Evolutionary conservation across 2,888 invertebrate species (phyloP).

Genomic region (Pachydiplax longipennis): DNA sequence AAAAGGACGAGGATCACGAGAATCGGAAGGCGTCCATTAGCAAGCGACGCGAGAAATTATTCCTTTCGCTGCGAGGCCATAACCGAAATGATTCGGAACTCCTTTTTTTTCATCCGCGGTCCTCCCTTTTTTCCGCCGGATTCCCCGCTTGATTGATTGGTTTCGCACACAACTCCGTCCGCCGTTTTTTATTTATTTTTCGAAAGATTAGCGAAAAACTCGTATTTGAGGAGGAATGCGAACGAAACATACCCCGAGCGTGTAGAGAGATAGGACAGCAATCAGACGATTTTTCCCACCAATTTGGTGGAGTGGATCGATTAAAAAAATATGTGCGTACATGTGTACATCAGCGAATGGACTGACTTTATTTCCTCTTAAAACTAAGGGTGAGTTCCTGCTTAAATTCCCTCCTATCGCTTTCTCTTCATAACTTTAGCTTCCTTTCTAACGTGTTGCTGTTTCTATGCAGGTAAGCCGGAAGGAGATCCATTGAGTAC

Average conservation of each 20-base stretch:
- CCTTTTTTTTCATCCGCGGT: not conserved
- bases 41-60: not conserved
- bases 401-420: too few species aligned
- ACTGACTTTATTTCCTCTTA: not conserved
- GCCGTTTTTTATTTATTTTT: not conserved
- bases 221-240: too few species aligned
- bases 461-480: too few species aligned
- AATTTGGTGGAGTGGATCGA: not conserved
- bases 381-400: too few species aligned
- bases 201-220: too few species aligned
- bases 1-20: not conserved
- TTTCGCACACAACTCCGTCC: not conserved
- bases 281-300: not conserved
- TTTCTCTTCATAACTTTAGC: too few species aligned
- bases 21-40: not conserved
- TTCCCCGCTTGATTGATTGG: not conserved
- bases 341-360: not conserved
- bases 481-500: too few species aligned
- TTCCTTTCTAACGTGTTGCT: too few species aligned
- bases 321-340: not conserved
- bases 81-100: not conserved
- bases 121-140: not conserved
- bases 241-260: not conserved
- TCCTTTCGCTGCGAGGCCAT: not conserved
- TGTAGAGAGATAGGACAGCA: not conserved